Evolutionary conservation across 1,140 invertebrate species (phyloP).

Genomic region (Cyrtorhinus lividipennis): DNA sequence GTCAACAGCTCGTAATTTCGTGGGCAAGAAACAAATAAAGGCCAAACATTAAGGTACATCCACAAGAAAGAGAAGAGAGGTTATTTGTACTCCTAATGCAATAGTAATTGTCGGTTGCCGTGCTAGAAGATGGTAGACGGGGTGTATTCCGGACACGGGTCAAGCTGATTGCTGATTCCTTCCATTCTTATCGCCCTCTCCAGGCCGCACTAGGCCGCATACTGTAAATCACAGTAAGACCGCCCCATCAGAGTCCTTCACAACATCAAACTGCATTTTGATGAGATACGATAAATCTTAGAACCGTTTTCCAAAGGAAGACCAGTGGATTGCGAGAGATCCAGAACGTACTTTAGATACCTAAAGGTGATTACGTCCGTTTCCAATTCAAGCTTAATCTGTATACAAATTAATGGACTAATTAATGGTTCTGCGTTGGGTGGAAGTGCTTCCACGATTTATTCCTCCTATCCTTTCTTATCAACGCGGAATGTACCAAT

Average conservation of each 20-base stretch:
- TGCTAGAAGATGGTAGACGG: not conserved
- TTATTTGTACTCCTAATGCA: slow-evolving; percentile 2
- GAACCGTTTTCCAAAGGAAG: not conserved
- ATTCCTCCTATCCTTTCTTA: too few relatives aligned
- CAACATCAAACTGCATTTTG: not conserved
- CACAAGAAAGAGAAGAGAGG: not conserved
- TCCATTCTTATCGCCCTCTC: not conserved
- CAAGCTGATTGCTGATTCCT: too few relatives aligned
- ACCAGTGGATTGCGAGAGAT: not conserved
- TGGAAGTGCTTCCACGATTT: too few relatives aligned
- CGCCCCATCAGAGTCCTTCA: not conserved
- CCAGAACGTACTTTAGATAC: not conserved
- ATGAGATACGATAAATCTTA: not conserved
- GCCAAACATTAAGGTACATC: not conserved
- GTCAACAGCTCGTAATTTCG: not conserved
- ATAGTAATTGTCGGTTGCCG: slow-evolving; percentile 8
- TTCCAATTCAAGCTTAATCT: not conserved
- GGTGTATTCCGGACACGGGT: not conserved
- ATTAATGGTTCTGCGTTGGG: not conserved
- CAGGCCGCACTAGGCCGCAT: not conserved
- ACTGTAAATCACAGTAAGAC: not conserved
- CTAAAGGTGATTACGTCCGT: not conserved
- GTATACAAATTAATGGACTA: not conserved
- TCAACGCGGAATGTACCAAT: too few relatives aligned
- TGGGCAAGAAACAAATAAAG: not conserved